Conservation (phyloP, 2,888 invertebrate genomes). For the Heliconius cydno region DNA sequence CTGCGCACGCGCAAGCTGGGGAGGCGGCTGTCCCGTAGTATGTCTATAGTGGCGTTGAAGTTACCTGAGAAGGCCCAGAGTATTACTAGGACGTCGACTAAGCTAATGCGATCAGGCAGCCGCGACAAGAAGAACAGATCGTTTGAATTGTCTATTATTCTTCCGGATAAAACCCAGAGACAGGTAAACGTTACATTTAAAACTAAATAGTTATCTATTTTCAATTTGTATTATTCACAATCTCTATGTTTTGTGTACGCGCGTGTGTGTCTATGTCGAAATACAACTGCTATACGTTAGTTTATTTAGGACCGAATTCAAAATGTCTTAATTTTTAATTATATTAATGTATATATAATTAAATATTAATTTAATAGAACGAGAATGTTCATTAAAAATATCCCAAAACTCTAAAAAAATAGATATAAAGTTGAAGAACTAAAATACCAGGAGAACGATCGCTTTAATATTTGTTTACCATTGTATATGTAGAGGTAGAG, state of each 20-base stretch:
- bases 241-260: not conserved
- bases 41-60: conserved; percentile 82
- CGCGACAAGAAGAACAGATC: conserved; percentile 83
- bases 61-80: conserved; percentile 84
- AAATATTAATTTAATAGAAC: no score
- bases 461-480: no score
- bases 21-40: conserved; percentile 80
- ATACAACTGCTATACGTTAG: conserved; percentile 24
- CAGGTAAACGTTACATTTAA: conserved; percentile 74
- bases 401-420: no score
- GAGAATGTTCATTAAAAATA: no score
- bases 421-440: no score
- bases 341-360: no score
- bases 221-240: not conserved
- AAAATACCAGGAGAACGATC: no score
- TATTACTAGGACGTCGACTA: conserved; percentile 83
- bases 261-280: not conserved
- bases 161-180: conserved; percentile 86
- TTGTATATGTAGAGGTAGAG: conserved; percentile 13
- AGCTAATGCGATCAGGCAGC: conserved; percentile 82
- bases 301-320: conserved; percentile 25
- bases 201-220: not conserved
- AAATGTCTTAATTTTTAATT: not conserved
- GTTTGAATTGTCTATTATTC: conserved; percentile 85
- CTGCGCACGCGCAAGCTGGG: conserved; percentile 79